Evolutionary conservation across 2,888 invertebrate genomes (phyloP), one percentile per base, ranked within the genome.

Genomic region (Tiliacea aurago): DNA sequence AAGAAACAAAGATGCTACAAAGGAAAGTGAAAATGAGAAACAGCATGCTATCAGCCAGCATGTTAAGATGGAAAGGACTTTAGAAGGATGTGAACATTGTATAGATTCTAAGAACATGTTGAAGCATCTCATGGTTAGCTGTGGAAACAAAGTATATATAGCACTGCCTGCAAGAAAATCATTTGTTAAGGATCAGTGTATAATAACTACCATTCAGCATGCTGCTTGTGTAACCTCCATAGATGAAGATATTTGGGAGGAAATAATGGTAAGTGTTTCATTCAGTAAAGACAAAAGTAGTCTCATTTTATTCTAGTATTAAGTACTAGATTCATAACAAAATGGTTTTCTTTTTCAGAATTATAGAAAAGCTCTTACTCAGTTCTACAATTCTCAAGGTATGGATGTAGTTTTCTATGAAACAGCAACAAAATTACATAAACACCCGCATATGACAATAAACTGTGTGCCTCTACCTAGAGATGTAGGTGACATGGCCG

Each of bases 241-340:
- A 58, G 99, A 99, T 95, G 99, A 99, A 96, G 99, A 99, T 95
- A 98, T 98, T 63, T 99, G 99, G 98, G 97, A 97, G 75, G 99
- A 99, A 95, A 97, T 99, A 76, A 96, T 97, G 95, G 98, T 98
- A 93, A 90, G 89, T 80, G 7, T 13, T 78, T 33, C 0, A 58
- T 18, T 47, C 33, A 33, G 33, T n/a, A 56, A 47, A 55, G 20
- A 13, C 47, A 63, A 7, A 15, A 4, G 2, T 63, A 70, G 20
- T 41, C 10, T 73, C 7, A 33, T 23, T 51, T 62, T 10, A 6
- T 23, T 33, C 28, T 33, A 2, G 9, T 33, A 47, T 15, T 53
- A 18, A 0, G 4, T 53, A 28, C 55, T 23, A 9, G 7, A 43
- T 73, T 23, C 2, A 33, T 28, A 37, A 65, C 20, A 28, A 37